phyloP scores from a whole-genome alignment of 2,113 vertebrate genomes.

The Psittacara wagleri region DNA sequence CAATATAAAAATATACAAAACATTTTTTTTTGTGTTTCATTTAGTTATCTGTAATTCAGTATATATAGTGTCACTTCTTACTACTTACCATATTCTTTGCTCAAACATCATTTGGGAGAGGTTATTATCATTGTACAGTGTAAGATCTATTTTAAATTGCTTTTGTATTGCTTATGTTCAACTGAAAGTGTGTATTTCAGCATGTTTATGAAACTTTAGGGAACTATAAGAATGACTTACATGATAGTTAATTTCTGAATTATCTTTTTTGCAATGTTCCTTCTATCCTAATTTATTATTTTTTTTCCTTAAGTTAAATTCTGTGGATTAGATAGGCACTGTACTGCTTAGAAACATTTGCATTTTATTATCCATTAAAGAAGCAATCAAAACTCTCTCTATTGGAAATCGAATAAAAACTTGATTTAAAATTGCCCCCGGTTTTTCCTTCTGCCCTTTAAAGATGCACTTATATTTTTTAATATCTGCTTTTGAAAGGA shows the following conservation, averaged over 20 bases:
- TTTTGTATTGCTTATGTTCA: neutral
- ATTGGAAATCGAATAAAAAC: neutral
- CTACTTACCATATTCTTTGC: neutral
- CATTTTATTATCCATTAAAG: neutral
- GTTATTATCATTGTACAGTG: neutral
- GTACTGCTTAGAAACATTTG: neutral
- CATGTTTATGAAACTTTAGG: neutral
- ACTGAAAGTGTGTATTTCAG: neutral
- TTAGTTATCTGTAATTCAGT: neutral
- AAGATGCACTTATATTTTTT: neutral
- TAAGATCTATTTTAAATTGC: conserved; percentile 13
- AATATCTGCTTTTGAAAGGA: neutral
- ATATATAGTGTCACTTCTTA: neutral
- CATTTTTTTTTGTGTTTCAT: neutral
- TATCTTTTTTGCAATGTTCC: neutral
- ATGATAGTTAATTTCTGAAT: neutral
- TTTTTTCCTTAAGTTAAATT: neutral
- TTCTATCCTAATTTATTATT: neutral
- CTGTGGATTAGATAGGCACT: neutral
- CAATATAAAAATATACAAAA: neutral
- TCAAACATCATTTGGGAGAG: neutral
- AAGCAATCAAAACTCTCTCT: neutral
- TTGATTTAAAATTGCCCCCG: neutral
- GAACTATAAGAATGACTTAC: neutral
- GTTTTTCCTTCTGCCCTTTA: neutral